Base-by-base conservation (phyloP, 2,888 invertebrate genomes). In the Agrochola lychnidis region DNA sequence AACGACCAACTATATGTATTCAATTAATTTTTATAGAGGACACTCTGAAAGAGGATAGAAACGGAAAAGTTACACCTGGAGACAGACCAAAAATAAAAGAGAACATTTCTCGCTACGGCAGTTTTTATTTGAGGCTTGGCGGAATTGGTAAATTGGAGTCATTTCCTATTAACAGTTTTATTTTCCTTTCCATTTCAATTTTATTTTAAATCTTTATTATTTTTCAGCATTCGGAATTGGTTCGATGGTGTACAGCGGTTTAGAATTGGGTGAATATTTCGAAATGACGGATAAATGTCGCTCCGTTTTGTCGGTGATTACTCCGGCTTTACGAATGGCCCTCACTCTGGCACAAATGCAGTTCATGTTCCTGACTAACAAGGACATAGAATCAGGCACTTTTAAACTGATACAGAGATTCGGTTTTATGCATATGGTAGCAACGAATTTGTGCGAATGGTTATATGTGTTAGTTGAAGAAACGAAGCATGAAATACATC, bases 361-460 rank as follows among this genome's bases (percentile, higher is more conserved):
- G 94, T 99, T 99, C 94, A 98, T 99, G 89, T 99, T 99, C 93
- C 97, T 99, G 61, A 99, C 99, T 90, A 98, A 98, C 86, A 98
- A 98, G 94, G 96, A 96, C 84, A 96, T 96, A 74, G 96, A 95
- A 89, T 97, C 98, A 88, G 97, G 97, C 36, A 96, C 97, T 66
- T 97, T 97, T 90, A 97, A 98, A 90, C 97, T 98, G 66, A 97
- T 98, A 70, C 98, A 99, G 36, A 97, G 99, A 86, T 98, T 99
- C 88, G 99, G 99, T 12, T 97, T 99, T 62, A 99, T 99, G 99
- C 99, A 99, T 92, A 98, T 99, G 98, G 97, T 99, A 70, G 99
- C 99, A 1, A 98, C 99, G 30, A 99, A 99, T 94, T 94, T 99
- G 25, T 99, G 99, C 94, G 99, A 99, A 89, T 99, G 99, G 99